phyloP scores from a whole-genome alignment of 37 sponge, comb jelly and placozoan species.

The Cladorhizidae sp. region DNA sequence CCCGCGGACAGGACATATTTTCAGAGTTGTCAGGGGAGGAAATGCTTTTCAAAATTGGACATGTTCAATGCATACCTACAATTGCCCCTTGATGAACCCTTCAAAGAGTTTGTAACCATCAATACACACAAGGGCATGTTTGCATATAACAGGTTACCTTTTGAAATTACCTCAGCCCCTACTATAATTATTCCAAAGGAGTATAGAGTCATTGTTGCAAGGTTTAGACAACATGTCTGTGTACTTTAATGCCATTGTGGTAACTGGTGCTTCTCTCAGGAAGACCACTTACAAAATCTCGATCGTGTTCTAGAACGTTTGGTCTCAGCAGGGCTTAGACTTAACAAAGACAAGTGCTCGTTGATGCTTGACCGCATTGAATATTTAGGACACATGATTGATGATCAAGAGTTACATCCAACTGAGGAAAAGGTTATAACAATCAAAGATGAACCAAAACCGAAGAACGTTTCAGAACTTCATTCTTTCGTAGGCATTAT shows the following conservation, averaged over 20 bases:
- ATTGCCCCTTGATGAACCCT: background rate
- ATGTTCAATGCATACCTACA: background rate
- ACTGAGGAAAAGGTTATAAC: background rate
- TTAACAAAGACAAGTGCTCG: too few species aligned
- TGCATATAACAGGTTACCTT: too few species aligned
- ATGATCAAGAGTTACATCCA: background rate
- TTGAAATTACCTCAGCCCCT: too few species aligned
- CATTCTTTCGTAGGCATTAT: background rate
- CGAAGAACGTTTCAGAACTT: background rate
- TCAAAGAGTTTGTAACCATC: too few species aligned
- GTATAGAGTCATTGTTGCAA: background rate
- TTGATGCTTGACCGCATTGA: too few species aligned
- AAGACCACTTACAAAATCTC: background rate
- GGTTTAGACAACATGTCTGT: background rate
- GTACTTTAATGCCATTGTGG: background rate
- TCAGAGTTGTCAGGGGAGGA: too few species aligned
- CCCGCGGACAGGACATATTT: too few species aligned
- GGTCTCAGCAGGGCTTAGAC: background rate
- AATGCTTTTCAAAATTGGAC: too few species aligned
- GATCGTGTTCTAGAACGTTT: background rate
- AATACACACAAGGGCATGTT: too few species aligned
- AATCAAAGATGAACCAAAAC: background rate
- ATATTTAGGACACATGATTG: too few species aligned
- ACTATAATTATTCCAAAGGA: background rate
- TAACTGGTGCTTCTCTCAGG: background rate